Conservation (phyloP, 2,113 vertebrate species). For the western clawed frog (Xenopus tropicalis) region UCB_Xtro_10.0 CM004451.2:16825501-16826000, state of each 20-base stretch:
- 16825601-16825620: no score
- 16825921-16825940: constrained; percentile 33
- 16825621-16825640: no score
- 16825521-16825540: no score
- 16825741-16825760: neutral
- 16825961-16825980: neutral
- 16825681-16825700: no score
- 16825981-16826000: neutral
- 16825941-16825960: constrained; percentile 7
- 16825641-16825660: no score
- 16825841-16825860: neutral
- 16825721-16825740: no score
- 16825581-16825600: no score
- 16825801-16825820: neutral
- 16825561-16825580: no score
- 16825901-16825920: constrained; percentile 12
- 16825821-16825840: neutral
- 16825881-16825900: constrained; percentile 34
- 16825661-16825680: no score
- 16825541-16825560: no score
- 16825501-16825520: no score
- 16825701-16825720: no score
- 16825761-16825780: neutral
- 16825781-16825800: neutral
- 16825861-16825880: neutral